phyloP scores from a whole-genome alignment of 2,797 vertebrate genomes.

The Tinamus major region DNA sequence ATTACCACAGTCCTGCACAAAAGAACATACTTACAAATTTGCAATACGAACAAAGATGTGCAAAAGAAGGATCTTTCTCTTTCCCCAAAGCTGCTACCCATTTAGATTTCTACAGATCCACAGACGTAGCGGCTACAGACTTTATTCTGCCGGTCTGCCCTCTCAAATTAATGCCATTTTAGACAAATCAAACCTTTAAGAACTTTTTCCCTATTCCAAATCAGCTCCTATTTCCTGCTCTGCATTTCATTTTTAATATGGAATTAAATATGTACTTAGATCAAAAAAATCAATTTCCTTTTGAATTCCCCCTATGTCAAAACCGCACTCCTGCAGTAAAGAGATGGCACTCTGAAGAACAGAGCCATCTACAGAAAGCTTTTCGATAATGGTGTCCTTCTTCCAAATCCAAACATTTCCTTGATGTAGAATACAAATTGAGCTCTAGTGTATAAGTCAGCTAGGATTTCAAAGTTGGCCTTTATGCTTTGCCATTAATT shows the following conservation, averaged over 20 bases:
- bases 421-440: constrained; percentile 75
- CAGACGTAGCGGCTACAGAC: background rate
- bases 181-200: background rate
- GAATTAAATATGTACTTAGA: constrained; percentile 11
- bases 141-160: background rate
- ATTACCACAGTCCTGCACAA: background rate
- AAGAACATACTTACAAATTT: background rate
- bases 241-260: constrained; percentile 17
- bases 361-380: constrained; percentile 70
- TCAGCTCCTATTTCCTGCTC: background rate
- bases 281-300: constrained; percentile 27
- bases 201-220: background rate
- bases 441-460: constrained; percentile 71
- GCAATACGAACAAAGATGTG: background rate
- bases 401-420: constrained; percentile 70
- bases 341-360: constrained; percentile 1
- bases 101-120: background rate
- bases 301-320: constrained; percentile 35
- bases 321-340: background rate
- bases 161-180: constrained; percentile 1
- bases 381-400: constrained; percentile 72
- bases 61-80: background rate
- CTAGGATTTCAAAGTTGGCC: constrained; percentile 69
- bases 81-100: background rate
- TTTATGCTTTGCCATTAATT: constrained; percentile 72